Base-by-base conservation (phyloP, 2,113 vertebrate species). In the Stegostoma tigrinum region DNA sequence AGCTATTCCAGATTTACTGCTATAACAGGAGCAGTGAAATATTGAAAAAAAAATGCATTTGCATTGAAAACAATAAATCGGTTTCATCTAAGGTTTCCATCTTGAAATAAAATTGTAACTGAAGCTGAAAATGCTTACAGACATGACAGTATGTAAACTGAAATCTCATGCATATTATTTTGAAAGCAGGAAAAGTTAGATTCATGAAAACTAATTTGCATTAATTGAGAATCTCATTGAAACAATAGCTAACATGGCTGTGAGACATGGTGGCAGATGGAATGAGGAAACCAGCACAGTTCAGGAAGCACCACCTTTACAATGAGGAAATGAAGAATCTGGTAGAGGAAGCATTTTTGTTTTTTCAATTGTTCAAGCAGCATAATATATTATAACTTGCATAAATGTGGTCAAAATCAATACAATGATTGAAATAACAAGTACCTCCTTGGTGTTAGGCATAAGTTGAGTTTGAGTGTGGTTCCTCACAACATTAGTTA, bases 21-120 rank as follows among this genome's bases (percentile, higher is more conserved):
- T 6, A 64, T 21, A 64, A 23, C n/a, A 64, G 19, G 23, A 23
- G 17, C 34, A 19, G 14, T 38, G 10, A 66, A 93, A 91, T 91
- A 64, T 55, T 64, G 34, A n/a, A n/a, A n/a, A 91, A n/a, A 91
- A 93, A 66, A 34, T 66, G 89, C 15, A 91, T 91, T 91, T 91
- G 61, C n/a, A 91, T 55, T 91, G 0, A 0, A 64, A 38, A 66
- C 52, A 87, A 21, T 55, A 86, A 91, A 91, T 91, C 4, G 17
- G 21, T 38, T 66, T 66, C 61, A 66, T 66, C 34, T 19, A 38
- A 64, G 55, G 30, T 38, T 66, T 66, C 30, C 27, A 66, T 34
- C 66, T 19, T 66, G 34, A 66, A 38, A 66, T 64, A 64, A 90
- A 91, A 38, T 91, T 8, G 2, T n/a, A 66, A n/a, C 89, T 66